phyloP scores from a whole-genome alignment of 2,888 invertebrate genomes.

The Chaetoderma sp. region DNA sequence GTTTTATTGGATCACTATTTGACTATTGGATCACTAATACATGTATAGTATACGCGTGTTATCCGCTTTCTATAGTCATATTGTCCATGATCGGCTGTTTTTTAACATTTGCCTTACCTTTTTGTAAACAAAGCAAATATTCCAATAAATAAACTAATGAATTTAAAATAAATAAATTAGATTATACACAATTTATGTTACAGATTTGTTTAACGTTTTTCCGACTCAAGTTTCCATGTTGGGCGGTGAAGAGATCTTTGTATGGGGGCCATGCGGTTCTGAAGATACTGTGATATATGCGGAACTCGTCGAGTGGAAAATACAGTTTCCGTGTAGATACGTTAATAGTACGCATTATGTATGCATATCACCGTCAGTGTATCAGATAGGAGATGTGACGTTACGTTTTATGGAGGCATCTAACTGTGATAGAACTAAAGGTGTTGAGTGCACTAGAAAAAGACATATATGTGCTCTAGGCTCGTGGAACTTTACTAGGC shows the following conservation, averaged over 20 bases:
- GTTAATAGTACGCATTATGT: background rate
- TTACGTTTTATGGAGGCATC: background rate
- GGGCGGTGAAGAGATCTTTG: conserved; percentile 41
- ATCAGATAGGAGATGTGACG: background rate
- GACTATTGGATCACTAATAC: too few relatives aligned
- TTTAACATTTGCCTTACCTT: too few relatives aligned
- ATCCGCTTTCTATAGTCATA: too few relatives aligned
- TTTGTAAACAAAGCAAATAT: background rate
- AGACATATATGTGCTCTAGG: too few relatives aligned
- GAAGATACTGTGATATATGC: background rate
- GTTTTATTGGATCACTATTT: too few relatives aligned
- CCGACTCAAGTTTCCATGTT: conserved; percentile 46
- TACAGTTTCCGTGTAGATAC: background rate
- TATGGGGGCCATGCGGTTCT: conserved; percentile 49
- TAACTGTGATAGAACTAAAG: conserved; percentile 1
- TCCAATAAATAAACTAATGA: background rate
- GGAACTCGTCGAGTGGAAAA: background rate
- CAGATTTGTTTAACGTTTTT: conserved; percentile 35
- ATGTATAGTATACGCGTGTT: too few relatives aligned
- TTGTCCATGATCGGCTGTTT: too few relatives aligned
- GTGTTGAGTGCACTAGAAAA: too few relatives aligned
- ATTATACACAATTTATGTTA: conserved; percentile 12
- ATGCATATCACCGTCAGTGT: background rate
- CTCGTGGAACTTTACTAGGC: too few relatives aligned
- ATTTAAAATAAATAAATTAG: background rate